Percentiles rank a stretch among this genome's conserved stretches.
These are phyloP conservation scores for Hartigia nigra DNA, from an alignment of 2,888 invertebrate genomes.

Conservation along the genomic window DNA sequence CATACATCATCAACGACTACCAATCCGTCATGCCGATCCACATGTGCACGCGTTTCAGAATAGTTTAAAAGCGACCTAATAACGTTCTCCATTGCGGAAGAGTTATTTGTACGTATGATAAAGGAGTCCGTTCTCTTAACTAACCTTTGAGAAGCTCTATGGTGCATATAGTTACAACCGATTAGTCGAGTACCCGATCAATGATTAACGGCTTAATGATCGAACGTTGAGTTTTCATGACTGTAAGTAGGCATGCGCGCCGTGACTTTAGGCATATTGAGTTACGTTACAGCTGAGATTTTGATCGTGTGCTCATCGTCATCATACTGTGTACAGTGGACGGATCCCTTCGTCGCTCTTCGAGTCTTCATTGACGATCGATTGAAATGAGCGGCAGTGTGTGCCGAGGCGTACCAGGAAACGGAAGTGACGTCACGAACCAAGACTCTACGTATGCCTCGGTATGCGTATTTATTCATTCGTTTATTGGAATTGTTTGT, in stretches of 20 bases:
- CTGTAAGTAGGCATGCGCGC: not conserved
- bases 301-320: not conserved
- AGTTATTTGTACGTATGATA: not conserved
- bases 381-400: constrained; percentile 56
- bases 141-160: not conserved
- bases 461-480: constrained; percentile 47
- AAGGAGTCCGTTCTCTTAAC: not conserved
- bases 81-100: not conserved
- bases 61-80: constrained; percentile 31
- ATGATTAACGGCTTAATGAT: not conserved
- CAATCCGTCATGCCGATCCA: constrained; percentile 61
- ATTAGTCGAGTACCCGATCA: not conserved
- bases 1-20: constrained; percentile 61
- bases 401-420: constrained; percentile 50
- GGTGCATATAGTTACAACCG: not conserved
- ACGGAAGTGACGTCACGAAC: constrained; percentile 60
- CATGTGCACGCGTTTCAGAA: constrained; percentile 48
- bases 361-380: constrained; percentile 29
- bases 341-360: not conserved
- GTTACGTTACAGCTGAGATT: not conserved
- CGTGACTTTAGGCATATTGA: not conserved
- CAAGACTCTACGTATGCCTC: constrained; percentile 35
- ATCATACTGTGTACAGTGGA: not conserved
- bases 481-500: constrained; percentile 58
- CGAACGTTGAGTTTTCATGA: not conserved